Evolutionary conservation across 2,888 invertebrate genomes (phyloP), one percentile per base, ranked within the genome.

Genomic region (Phaonia tiefii): DNA sequence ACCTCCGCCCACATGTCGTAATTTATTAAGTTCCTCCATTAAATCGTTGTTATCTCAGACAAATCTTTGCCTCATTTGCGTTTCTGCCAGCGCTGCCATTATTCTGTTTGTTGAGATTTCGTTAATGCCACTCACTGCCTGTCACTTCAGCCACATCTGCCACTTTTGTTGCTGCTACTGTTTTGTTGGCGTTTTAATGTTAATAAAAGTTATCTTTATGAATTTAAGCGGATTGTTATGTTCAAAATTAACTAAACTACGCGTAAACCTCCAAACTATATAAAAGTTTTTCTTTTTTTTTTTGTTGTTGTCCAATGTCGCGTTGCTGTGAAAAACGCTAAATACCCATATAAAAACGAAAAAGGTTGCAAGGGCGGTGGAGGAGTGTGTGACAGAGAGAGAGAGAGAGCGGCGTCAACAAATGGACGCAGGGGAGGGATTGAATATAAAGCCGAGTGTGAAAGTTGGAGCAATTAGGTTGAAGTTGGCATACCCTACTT

Each of bases 201-300:
- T 63, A 77, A 72, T 75, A 81, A 81, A 81, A 74, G 71, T 81
- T 81, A 81, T 81, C 80, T 81, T 81, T 81, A 81, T 81, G 74
- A 67, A 67, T 78, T 81, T 81, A 81, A 81, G 80, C 80, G 77
- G 80, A 65, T 81, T 81, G 75, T 72, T 72, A 81, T 71, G 31
- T 31, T 58, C 5, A 49, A 71, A 22, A 46, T 60, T 71, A 31
- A 17, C 60, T 46, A 58, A 20, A 31, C 31, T 31, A 31, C n/a
- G n/a, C n/a, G n/a, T n/a, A 31, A 31, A 31, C 31, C 31, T 31
- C 31, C 8, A 31, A 13, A 65, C 49, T 20, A 5, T 31, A 15
- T 49, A 49, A 49, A 44, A 49, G 15, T 4, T 17, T 49, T 2
- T 15, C 2, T 44, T n/a, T 44, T 44, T 8, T 44, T 44, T 44